Percentiles rank a stretch among this genome's conserved stretches.
Conservation (phyloP, 1,140 invertebrate species). For the Bemisia tabaci region DNA sequence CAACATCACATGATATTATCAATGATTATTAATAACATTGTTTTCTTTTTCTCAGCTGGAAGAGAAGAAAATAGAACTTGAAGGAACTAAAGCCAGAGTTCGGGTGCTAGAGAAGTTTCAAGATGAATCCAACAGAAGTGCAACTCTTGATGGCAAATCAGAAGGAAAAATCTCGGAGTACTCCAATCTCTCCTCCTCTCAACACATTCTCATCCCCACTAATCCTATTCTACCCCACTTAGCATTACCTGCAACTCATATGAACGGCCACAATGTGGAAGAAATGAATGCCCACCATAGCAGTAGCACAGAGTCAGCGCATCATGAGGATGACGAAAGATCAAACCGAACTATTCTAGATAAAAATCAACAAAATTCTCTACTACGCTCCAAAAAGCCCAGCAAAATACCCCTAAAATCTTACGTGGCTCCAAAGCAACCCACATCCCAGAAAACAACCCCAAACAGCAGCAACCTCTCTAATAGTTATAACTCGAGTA, state of each 20-base stretch:
- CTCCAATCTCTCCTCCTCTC: neutral
- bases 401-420: slow-evolving; percentile 53
- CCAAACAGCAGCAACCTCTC: neutral
- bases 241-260: slow-evolving; percentile 20
- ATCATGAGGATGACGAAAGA: slow-evolving; percentile 33
- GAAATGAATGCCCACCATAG: slow-evolving; percentile 34
- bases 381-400: slow-evolving; percentile 40
- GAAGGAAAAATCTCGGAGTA: neutral
- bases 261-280: slow-evolving; percentile 20
- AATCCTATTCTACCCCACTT: slow-evolving; percentile 18
- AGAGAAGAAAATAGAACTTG: slow-evolving; percentile 64
- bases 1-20: no score
- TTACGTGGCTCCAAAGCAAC: slow-evolving; percentile 40
- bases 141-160: neutral
- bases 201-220: slow-evolving; percentile 27
- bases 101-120: slow-evolving; percentile 46
- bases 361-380: slow-evolving; percentile 31
- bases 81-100: slow-evolving; percentile 58
- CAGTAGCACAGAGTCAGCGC: slow-evolving; percentile 46
- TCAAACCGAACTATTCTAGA: slow-evolving; percentile 17
- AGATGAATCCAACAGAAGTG: slow-evolving; percentile 24
- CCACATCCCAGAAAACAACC: slow-evolving; percentile 23
- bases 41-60: slow-evolving; percentile 43
- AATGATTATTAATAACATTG: no score
- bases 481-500: neutral